Evolutionary conservation across 1,140 invertebrate genomes (phyloP), one percentile per base, ranked within the genome.

Genomic region (Tenebrio molitor): DNA sequence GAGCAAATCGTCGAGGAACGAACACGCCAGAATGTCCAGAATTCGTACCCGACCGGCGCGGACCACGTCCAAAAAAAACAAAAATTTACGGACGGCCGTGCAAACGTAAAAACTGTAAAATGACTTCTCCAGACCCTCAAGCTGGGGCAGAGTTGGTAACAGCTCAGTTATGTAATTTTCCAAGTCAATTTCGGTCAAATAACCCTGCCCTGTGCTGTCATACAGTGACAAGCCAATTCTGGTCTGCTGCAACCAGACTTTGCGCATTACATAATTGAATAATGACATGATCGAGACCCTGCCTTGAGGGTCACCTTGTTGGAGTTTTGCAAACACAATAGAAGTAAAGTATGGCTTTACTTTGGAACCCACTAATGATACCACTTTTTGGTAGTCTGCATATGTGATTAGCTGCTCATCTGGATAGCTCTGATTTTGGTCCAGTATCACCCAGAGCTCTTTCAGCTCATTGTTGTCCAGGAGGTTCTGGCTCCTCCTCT

Each of bases 31-130:
- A 74, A 98, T 94, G 82, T 98, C 96, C 68, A 93, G 87, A 76
- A 99, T 98, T 77, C 93, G 89, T 41, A 99, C 93, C 79, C 92
- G 88, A 1, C 95, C 95, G 0, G 94, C 95, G 78, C 93, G 87
- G 44, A 97, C 82, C 0, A 94, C 94, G 85, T 99, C 97, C 1
- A 99, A 84, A 79, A 98, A 99, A 83, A 99, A 99, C 74, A 98
- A 90, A 82, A 99, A 98, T 80, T 97, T 98, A 73, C 96, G 88
- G 0, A 96, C 95, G 14, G 95, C 96, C 6, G 96, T 97, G 82
- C 96, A 98, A 0, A 97, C 92, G 82, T 99, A 99, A 86, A 99
- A 99, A 7, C 92, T 95, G 79, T 97, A 94, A 83, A 98, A 98
- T 0, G 95, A 96, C 58, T 94, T 93, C 82, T 97, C 95, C 23